These are phyloP conservation scores for Ectemnius cavifrons DNA, from an alignment of 2,888 invertebrate genomes.

Conservation along the genomic window DNA sequence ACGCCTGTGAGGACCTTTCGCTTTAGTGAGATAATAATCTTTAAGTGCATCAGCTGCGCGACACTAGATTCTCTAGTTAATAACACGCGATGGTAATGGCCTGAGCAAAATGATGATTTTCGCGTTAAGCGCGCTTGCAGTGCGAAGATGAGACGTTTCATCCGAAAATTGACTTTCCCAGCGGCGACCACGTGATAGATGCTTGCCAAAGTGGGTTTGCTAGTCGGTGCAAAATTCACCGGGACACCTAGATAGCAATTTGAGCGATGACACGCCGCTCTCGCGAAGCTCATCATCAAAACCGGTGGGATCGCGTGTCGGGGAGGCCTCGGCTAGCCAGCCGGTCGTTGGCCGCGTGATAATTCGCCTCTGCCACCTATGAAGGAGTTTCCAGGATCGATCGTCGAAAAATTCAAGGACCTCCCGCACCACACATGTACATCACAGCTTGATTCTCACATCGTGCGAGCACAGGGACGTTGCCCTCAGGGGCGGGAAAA, in stretches of 20 bases:
- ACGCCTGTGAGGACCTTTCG: too few species aligned
- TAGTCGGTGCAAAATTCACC: neutral
- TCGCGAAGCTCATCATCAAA: slow-evolving; percentile 36
- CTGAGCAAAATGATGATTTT: too few species aligned
- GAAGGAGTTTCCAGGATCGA: slow-evolving; percentile 64
- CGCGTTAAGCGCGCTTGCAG: too few species aligned
- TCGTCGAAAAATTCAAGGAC: slow-evolving; percentile 57
- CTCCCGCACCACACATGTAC: slow-evolving; percentile 9
- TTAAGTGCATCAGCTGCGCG: too few species aligned
- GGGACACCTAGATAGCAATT: slow-evolving; percentile 1
- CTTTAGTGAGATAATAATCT: too few species aligned
- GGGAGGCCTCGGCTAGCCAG: slow-evolving; percentile 26
- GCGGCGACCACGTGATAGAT: neutral
- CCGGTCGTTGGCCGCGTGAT: slow-evolving; percentile 60
- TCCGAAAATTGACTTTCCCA: neutral
- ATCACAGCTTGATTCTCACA: too few species aligned
- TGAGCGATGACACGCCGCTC: slow-evolving; percentile 18
- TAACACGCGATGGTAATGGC: too few species aligned
- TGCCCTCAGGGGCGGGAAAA: slow-evolving; percentile 45
- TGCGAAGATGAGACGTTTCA: neutral
- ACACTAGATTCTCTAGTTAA: too few species aligned
- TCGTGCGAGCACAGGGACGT: slow-evolving; percentile 51
- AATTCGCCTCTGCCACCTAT: slow-evolving; percentile 55
- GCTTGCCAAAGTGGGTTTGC: neutral
- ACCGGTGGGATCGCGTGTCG: slow-evolving; percentile 57